Evolutionary conservation across 2,113 vertebrate genomes (phyloP), one percentile per base, ranked within the genome.

Genomic region (Sialia sialis): DNA sequence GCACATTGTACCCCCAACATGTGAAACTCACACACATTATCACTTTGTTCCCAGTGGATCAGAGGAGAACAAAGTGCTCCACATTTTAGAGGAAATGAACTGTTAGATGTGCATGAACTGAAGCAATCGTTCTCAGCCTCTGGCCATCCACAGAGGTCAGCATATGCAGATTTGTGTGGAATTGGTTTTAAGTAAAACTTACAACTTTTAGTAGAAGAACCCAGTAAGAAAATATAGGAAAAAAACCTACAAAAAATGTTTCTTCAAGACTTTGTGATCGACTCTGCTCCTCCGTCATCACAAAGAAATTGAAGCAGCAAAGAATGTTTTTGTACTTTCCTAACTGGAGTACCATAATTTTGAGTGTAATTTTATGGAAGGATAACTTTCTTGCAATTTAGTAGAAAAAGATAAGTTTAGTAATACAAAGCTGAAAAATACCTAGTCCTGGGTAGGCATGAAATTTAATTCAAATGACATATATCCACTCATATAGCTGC

Each of bases 401-500:
- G 34, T 49, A 25, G 29, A 10, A 88, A 80, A 88, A 80, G 13
- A 1, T n/a, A 87, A 49, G 23, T 72, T 92, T 10, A 89, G 38
- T 18, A 68, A 52, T 16, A 60, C 13, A 9, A 87, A 85, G 70
- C 6, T 69, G 7, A 51, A 68, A 87, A 66, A 84, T 48, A 23
- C 7, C 9, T 10, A 17, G 49, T 82, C 32, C 44, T 32, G 6
- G 20, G 6, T 20, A 72, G 32, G n/a, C 25, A 81, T 39, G 39
- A 90, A 74, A 84, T 77, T 59, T 55, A 46, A 58, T 76, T 82
- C 41, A 69, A 46, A 66, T 85, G 4, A 89, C 92, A 96, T 79
- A 69, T 8, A 92, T 43, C 46, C 15, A n/a, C 36, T 79, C 39
- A 54, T 8, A 59, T 4, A 68, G 54, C 8, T 79, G 48, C 49